Percentiles rank a stretch among this genome's conserved stretches.
Conservation (phyloP, 1,140 invertebrate genomes). For the Aporrectodea caliginosa region DNA sequence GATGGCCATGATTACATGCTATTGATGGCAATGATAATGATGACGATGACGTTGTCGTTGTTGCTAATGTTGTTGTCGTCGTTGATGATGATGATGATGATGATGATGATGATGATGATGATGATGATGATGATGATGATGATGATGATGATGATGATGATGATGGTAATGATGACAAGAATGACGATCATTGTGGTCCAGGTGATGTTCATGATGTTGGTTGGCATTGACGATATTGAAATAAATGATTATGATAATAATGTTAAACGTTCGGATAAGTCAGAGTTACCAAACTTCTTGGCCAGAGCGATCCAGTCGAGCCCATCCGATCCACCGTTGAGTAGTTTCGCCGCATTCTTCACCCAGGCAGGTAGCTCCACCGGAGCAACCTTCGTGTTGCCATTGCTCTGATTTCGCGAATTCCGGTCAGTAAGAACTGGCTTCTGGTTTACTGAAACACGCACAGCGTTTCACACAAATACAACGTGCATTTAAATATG, state of each 20-base stretch:
- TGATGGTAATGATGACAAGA: neutral
- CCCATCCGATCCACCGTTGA: slow-evolving; percentile 48
- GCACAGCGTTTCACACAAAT: neutral
- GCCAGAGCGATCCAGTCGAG: slow-evolving; percentile 56
- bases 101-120: slow-evolving; percentile 9
- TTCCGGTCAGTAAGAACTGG: slow-evolving; percentile 36
- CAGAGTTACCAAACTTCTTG: slow-evolving; percentile 48
- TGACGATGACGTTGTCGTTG: too few relatives aligned
- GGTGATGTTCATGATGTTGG: too few relatives aligned
- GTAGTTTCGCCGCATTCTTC: slow-evolving; percentile 54
- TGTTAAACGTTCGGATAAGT: too few relatives aligned
- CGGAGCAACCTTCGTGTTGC: slow-evolving; percentile 35
- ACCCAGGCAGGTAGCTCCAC: slow-evolving; percentile 50
- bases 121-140: slow-evolving; percentile 6
- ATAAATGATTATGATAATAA: too few relatives aligned
- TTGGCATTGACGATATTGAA: too few relatives aligned
- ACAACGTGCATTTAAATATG: too few relatives aligned
- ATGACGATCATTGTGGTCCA: too few relatives aligned
- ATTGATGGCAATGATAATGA: neutral
- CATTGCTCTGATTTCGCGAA: slow-evolving; percentile 41
- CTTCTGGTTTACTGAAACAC: neutral
- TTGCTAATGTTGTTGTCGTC: too few relatives aligned
- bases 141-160: slow-evolving; percentile 15
- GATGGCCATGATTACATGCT: neutral
- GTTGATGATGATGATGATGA: too few relatives aligned